phyloP scores from a whole-genome alignment of 2,797 vertebrate genomes.

The Margarornis squamiger region DNA sequence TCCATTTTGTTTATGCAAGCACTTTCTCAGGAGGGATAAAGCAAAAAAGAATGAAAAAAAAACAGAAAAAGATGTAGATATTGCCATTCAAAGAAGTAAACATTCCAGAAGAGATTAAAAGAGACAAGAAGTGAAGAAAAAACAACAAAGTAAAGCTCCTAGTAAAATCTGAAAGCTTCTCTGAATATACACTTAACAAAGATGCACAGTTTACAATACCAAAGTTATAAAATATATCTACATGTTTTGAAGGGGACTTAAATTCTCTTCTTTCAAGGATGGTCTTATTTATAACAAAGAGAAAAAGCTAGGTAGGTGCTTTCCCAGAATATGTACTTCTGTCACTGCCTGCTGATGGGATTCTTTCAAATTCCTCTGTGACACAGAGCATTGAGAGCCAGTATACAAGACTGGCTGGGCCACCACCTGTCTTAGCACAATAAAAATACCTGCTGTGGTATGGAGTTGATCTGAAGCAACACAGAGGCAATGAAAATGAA shows the following conservation, averaged over 20 bases:
- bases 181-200: background rate
- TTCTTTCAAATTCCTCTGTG: background rate
- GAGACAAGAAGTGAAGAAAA: background rate
- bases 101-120: slow-evolving; percentile 15
- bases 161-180: background rate
- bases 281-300: background rate
- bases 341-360: background rate
- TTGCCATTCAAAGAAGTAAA: background rate
- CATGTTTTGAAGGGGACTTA: background rate
- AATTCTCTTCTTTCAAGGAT: background rate
- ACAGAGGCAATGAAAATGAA: slow-evolving; percentile 2
- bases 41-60: background rate
- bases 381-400: background rate
- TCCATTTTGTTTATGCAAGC: background rate
- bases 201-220: background rate
- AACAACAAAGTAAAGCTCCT: background rate
- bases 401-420: background rate
- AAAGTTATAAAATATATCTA: background rate
- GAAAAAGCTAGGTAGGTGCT: background rate
- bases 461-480: background rate
- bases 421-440: background rate
- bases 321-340: background rate
- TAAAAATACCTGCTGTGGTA: background rate
- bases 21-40: background rate
- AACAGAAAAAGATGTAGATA: background rate